Evolutionary conservation across 2,797 vertebrate species (phyloP), one percentile per base, ranked within the genome.

Genomic region (Bradypodion ventrale): DNA sequence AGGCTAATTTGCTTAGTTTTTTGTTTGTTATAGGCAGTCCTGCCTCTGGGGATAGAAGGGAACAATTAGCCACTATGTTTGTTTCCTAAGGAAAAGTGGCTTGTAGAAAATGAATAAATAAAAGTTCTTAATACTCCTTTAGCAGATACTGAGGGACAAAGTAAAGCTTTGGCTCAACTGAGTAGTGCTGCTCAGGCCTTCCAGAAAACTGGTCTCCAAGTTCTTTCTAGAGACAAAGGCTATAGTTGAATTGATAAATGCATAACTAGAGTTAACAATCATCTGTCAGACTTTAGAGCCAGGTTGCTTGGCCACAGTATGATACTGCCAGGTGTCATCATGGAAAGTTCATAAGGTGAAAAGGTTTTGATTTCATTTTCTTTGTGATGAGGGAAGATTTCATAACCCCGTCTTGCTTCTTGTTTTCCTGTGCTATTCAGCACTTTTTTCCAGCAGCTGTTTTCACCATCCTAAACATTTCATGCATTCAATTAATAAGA

Each of bases 241-340:
- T 75, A 25, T 49, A 62, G 70, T 70, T 87, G 77, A 75, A 80
- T 75, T 59, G 68, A 83, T 40, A 78, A 87, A 83, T 74, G 25
- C 21, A 68, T 49, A 42, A 62, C 70, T 83, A 35, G n/a, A 75
- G 72, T 74, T 80, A 72, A 40, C 76, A 68, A 49, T 79, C 69
- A 83, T 44, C 70, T 75, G 70, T 40, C 81, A 70, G 62, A 83
- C 12, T 78, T 62, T 60, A 69, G 8, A 75, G 49, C 25, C 62
- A 83, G 25, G 25, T 62, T 78, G 66, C 35, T 74, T 25, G 62
- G 60, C 3, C 2, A 32, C 2, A 19, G 23, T 32, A 59, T 79
- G 35, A 52, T 68, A 16, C 6, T 2, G 7, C 0, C 15, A 32
- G 10, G 16, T 25, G 10, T 40, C 37, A 69, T 7, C 5, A 68